Percentiles rank a stretch among this genome's conserved stretches.
Conservation (phyloP, 1,140 invertebrate species). For the Atopsyche davidsoni region DNA sequence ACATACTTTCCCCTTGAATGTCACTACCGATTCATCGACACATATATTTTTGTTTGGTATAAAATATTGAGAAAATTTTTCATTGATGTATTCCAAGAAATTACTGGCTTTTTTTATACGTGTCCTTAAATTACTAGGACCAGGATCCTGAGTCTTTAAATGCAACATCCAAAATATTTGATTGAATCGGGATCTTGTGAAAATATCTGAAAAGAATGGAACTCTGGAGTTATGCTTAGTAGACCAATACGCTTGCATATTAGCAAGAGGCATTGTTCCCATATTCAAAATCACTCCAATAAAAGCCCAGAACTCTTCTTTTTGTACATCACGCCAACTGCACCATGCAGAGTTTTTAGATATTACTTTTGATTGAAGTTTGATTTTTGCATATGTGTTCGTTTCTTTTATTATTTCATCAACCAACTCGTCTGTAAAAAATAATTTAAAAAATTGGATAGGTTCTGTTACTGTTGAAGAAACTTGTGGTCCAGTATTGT, state of each 20-base stretch:
- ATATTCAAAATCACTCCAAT: constrained; percentile 13
- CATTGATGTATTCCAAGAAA: constrained; percentile 10
- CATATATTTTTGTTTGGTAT: constrained; percentile 15
- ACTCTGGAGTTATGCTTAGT: not conserved
- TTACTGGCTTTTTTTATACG: constrained; percentile 23
- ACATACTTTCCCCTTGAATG: constrained; percentile 22
- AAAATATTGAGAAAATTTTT: constrained; percentile 17
- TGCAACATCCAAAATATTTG: constrained; percentile 17
- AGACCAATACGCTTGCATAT: constrained; percentile 12
- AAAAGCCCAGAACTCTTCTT: constrained; percentile 8
- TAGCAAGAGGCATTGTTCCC: constrained; percentile 6
- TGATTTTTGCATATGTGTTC: too few species aligned
- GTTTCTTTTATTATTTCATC: too few species aligned
- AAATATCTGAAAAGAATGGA: constrained; percentile 6
- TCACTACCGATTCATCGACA: constrained; percentile 24
- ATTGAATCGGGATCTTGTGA: constrained; percentile 10
- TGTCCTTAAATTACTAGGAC: constrained; percentile 7
- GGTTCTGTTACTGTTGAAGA: too few species aligned
- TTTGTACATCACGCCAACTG: constrained; percentile 1
- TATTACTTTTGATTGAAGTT: too few species aligned
- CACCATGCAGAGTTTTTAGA: constrained; percentile 7
- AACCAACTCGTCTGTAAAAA: too few species aligned
- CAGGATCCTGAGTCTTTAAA: constrained; percentile 4
- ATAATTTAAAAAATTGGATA: too few species aligned
- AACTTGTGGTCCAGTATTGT: too few species aligned